A percentile compares a stretch with the other conserved stretches of the same genome.
Evolutionary conservation across 1,140 invertebrate genomes (phyloP).

Genomic region (Homarus americanus): DNA sequence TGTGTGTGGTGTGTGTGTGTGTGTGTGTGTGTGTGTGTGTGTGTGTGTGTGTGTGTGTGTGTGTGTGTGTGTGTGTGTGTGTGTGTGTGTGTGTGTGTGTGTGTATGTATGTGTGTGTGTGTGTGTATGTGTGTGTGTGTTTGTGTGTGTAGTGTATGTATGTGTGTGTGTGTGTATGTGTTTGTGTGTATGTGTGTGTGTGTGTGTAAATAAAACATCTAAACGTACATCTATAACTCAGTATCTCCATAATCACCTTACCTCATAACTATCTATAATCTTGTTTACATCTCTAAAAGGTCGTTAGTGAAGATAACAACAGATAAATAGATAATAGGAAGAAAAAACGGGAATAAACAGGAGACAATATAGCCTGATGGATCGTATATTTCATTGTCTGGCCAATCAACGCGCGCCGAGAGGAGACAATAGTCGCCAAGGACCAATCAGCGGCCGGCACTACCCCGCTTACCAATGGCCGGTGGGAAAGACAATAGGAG

Average conservation of each 20-base stretch:
- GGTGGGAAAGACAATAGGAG: constrained; percentile 58
- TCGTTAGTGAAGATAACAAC: too few relatives aligned
- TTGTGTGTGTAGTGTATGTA: constrained; percentile 1
- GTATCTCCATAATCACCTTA: neutral
- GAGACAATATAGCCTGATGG: neutral
- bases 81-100: neutral
- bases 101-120: constrained; percentile 17
- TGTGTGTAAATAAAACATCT: too few relatives aligned
- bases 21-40: constrained; percentile 23
- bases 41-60: constrained; percentile 30
- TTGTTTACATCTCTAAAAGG: too few relatives aligned
- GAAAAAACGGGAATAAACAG: too few relatives aligned
- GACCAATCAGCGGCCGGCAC: constrained; percentile 35
- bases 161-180: constrained; percentile 12
- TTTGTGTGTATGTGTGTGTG: neutral
- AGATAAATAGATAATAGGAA: too few relatives aligned
- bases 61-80: neutral
- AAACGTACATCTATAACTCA: neutral
- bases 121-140: constrained; percentile 15
- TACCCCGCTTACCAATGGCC: constrained; percentile 51
- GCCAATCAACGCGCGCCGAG: constrained; percentile 47
- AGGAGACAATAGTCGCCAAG: constrained; percentile 46
- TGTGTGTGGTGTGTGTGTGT: constrained; percentile 27
- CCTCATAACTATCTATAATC: too few relatives aligned
- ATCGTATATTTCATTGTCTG: constrained; percentile 46